phyloP scores from a whole-genome alignment of 2,113 vertebrate genomes.

The Xiphorhynchus elegans region DNA sequence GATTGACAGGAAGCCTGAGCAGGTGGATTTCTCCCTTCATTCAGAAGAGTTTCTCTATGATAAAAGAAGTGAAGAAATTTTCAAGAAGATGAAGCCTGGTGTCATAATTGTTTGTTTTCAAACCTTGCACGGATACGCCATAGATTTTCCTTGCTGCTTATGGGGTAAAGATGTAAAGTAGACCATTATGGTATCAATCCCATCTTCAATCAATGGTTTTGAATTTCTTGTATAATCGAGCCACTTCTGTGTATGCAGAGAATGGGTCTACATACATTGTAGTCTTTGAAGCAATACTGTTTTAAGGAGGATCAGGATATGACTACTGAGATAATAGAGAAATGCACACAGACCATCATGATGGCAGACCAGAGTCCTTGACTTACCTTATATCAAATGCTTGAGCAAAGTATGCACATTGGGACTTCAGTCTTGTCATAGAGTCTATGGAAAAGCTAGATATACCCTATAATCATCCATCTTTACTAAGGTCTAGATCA shows the following conservation, averaged over 20 bases:
- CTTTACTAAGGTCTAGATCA: not conserved
- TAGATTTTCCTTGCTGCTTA: not conserved
- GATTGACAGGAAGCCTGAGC: not conserved
- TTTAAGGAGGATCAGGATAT: not conserved
- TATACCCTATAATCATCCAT: not conserved
- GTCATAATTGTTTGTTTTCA: not conserved
- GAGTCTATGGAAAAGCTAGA: not conserved
- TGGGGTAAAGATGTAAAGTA: not conserved
- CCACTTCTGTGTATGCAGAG: not conserved
- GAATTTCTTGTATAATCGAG: not conserved
- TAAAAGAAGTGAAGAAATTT: not conserved
- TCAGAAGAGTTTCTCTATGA: not conserved
- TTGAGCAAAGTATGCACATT: not conserved
- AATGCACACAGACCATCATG: fast-evolving
- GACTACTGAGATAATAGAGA: not conserved
- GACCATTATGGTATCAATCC: not conserved
- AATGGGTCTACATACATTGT: not conserved
- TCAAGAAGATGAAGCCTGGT: not conserved
- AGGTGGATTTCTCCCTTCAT: not conserved
- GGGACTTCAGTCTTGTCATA: not conserved
- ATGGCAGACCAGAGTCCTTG: not conserved
- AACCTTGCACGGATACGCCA: not conserved
- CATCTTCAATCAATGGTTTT: not conserved
- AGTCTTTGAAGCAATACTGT: not conserved
- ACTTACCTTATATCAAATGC: not conserved